Conservation (phyloP, 2,888 invertebrate genomes). For the Drosophila nigricruria region DNA sequence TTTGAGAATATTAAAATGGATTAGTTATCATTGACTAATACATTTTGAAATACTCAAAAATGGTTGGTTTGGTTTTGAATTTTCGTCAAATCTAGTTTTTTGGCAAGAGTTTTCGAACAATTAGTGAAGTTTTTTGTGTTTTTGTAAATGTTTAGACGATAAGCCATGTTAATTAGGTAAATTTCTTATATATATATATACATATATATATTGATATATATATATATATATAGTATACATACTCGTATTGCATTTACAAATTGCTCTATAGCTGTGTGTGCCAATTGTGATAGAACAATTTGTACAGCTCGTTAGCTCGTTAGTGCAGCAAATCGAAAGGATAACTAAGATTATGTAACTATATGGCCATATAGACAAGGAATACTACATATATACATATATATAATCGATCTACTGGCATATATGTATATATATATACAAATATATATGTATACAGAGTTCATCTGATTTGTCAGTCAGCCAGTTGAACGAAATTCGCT, state of each 20-base stretch:
- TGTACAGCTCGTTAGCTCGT: conserved; percentile 42
- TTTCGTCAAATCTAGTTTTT: conserved; percentile 46
- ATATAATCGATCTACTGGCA: conserved; percentile 1
- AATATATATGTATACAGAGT: background rate
- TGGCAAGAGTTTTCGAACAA: background rate
- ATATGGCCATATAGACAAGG: conserved; percentile 4
- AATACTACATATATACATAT: conserved; percentile 4
- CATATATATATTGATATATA: background rate
- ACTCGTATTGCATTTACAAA: conserved; percentile 43
- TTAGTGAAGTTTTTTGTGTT: conserved; percentile 15
- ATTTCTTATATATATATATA: conserved; percentile 20
- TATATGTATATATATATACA: background rate
- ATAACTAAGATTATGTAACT: conserved; percentile 1
- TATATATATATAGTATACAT: conserved; percentile 7
- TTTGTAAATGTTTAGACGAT: conserved; percentile 57
- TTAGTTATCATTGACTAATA: conserved; percentile 6
- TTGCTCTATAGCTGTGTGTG: conserved; percentile 40
- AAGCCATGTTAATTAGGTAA: conserved; percentile 48
- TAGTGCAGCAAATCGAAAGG: conserved; percentile 4
- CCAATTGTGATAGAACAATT: conserved; percentile 62
- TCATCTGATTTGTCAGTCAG: conserved; percentile 10
- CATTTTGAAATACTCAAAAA: conserved; percentile 65
- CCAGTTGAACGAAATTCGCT: conserved; percentile 6
- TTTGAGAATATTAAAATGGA: conserved; percentile 64
- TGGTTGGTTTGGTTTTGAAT: conserved; percentile 81